Evolutionary conservation across 1,140 invertebrate species (phyloP).

Genomic region (Bombus superbus): DNA sequence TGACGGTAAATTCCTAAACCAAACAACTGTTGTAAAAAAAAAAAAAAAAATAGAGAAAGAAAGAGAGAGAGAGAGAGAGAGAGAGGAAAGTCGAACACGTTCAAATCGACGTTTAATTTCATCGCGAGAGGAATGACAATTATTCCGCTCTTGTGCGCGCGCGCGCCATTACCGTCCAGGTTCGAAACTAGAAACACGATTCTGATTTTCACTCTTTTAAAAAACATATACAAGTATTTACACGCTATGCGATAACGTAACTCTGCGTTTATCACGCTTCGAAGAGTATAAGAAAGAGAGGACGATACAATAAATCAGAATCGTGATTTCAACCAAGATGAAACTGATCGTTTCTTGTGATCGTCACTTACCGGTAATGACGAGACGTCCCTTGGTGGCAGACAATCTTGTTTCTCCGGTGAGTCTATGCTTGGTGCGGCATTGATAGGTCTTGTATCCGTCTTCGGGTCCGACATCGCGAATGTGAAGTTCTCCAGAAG

Average conservation of each 20-base stretch:
- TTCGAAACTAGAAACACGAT: slow-evolving; percentile 63
- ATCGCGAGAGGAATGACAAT: neutral
- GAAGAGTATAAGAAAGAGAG: neutral
- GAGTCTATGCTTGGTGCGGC: slow-evolving; percentile 95
- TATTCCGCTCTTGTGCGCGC: neutral
- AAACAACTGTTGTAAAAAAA: neutral
- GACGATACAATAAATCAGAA: slow-evolving; percentile 57
- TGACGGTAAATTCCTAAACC: neutral
- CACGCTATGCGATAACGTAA: neutral
- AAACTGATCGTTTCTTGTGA: slow-evolving; percentile 45
- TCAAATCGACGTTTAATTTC: neutral
- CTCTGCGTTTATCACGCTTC: neutral
- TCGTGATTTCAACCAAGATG: slow-evolving; percentile 59
- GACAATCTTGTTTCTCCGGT: slow-evolving; percentile 96
- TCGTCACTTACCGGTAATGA: slow-evolving; percentile 94
- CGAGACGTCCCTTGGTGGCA: slow-evolving; percentile 95
- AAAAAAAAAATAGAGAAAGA: neutral
- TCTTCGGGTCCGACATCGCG: slow-evolving; percentile 96
- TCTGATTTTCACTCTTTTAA: slow-evolving; percentile 47
- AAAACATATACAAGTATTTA: neutral
- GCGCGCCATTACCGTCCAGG: slow-evolving; percentile 35
- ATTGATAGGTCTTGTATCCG: slow-evolving; percentile 96
- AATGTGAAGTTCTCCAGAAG: slow-evolving; percentile 96
- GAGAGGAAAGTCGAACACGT: neutral
- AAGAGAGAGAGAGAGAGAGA: neutral